Evolutionary conservation across 2,113 vertebrate genomes (phyloP).

Genomic region (Caracal caracal): DNA sequence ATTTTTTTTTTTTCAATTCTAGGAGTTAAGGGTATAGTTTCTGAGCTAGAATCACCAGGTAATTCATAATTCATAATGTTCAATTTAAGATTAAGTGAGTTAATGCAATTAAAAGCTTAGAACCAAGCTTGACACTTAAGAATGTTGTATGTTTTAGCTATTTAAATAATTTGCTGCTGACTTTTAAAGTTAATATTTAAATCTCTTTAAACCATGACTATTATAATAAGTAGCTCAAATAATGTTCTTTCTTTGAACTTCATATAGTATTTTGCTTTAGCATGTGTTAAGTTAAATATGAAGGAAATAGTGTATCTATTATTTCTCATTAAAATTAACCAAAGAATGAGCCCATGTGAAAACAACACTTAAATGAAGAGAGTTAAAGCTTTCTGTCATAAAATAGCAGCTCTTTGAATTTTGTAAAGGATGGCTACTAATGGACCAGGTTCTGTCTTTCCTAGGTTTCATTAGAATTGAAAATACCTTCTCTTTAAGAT

Average conservation of each 20-base stretch:
- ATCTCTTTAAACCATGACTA: slow-evolving; percentile 10
- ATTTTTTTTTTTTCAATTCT: background rate
- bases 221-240: background rate
- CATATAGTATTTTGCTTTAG: background rate
- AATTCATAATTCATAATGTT: background rate
- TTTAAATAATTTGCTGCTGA: background rate
- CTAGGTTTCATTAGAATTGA: background rate
- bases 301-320: background rate
- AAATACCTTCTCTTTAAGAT: background rate
- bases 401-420: background rate
- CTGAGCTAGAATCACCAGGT: background rate
- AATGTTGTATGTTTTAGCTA: background rate
- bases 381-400: background rate
- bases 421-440: background rate
- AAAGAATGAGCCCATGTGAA: background rate
- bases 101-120: slow-evolving; percentile 11
- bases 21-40: background rate
- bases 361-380: background rate
- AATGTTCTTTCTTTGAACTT: background rate
- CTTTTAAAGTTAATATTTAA: slow-evolving; percentile 3
- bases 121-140: background rate
- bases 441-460: background rate
- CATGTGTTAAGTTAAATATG: background rate
- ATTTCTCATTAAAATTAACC: background rate
- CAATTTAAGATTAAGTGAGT: background rate